These are phyloP conservation scores for Tethya wilhelma DNA, from an alignment of 37 sponge, comb jelly and placozoan genomes.

Conservation along the genomic window DNA sequence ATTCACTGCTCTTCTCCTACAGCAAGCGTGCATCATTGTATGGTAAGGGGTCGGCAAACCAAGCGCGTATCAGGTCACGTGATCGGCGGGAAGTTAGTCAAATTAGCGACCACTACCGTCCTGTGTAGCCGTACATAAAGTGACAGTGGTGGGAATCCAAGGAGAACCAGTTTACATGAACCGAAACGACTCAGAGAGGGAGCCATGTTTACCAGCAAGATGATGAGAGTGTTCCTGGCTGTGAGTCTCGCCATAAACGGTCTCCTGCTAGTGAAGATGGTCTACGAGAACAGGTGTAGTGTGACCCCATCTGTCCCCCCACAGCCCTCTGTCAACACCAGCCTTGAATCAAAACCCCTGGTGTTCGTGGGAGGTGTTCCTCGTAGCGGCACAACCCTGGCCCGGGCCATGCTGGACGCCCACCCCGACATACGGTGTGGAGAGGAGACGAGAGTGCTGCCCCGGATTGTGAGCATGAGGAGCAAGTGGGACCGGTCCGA, in stretches of 20 bases:
- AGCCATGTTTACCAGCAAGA: background rate
- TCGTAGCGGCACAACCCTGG: conserved; percentile 88
- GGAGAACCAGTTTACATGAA: too few species aligned
- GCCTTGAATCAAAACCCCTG: conserved; percentile 2
- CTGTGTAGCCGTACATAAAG: too few species aligned
- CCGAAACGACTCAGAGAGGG: too few species aligned
- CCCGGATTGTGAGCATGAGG: conserved; percentile 70
- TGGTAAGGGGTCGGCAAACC: too few species aligned
- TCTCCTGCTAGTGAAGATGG: background rate
- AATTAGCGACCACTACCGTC: too few species aligned
- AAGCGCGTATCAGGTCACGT: too few species aligned
- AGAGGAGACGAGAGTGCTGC: conserved; percentile 89
- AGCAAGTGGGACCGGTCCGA: conserved; percentile 31
- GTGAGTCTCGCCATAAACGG: conserved; percentile 4
- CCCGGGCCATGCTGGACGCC: conserved; percentile 87
- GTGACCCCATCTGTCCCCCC: background rate
- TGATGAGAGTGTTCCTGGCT: background rate
- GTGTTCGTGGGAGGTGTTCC: conserved; percentile 92
- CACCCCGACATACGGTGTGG: conserved; percentile 94
- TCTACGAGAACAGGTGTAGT: background rate
- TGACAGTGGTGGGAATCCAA: too few species aligned
- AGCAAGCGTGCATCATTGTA: too few species aligned
- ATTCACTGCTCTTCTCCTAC: too few species aligned
- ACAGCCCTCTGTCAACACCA: background rate
- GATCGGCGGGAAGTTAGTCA: too few species aligned